Percentiles rank a stretch among this genome's conserved stretches.
Conservation (phyloP, 2,113 vertebrate species). For the Lichenostomus cassidix region DNA sequence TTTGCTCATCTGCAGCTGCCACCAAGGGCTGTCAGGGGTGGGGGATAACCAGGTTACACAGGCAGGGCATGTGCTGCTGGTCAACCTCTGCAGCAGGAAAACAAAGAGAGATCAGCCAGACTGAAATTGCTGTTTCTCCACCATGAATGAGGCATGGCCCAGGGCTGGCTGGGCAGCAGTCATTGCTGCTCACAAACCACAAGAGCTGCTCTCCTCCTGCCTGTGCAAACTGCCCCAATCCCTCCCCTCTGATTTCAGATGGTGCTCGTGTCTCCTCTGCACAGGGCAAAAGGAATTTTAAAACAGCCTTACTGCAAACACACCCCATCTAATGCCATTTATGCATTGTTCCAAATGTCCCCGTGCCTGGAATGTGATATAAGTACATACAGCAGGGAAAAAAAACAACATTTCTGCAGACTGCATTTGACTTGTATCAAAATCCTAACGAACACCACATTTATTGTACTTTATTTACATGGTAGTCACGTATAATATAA, state of each 20-base stretch:
- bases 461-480: constrained; percentile 47
- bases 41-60: not conserved
- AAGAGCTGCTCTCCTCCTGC: not conserved
- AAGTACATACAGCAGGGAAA: not conserved
- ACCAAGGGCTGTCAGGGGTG: not conserved
- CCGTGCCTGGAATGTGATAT: not conserved
- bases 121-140: not conserved
- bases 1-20: not conserved
- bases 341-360: not conserved
- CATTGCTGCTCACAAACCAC: not conserved
- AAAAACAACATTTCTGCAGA: not conserved
- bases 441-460: constrained; percentile 32
- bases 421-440: constrained; percentile 43
- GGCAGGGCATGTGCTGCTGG: not conserved
- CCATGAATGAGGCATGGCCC: not conserved
- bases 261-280: not conserved
- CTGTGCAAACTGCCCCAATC: not conserved
- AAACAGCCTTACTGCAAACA: not conserved
- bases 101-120: not conserved
- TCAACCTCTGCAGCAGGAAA: not conserved
- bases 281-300: not conserved
- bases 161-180: not conserved
- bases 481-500: not conserved
- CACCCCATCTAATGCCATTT: not conserved
- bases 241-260: not conserved